Base-by-base conservation (phyloP, 1,140 invertebrate species). In the Theocolax elegans region DNA sequence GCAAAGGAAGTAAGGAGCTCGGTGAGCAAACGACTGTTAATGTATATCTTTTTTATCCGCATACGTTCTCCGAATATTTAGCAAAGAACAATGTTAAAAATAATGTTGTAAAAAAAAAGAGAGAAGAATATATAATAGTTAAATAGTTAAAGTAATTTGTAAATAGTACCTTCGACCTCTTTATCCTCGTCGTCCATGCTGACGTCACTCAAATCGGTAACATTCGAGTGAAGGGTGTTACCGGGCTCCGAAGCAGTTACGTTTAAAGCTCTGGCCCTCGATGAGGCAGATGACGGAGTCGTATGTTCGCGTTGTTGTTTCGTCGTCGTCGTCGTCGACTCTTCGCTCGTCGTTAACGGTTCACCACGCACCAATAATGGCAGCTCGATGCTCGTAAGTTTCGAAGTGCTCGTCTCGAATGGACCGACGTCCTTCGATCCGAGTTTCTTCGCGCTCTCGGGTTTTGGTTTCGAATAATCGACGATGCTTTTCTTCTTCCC, bases 161-260 rank as follows among this genome's bases (percentile, higher is more conserved):
- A 44, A 44, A 49, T 12, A 15, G 6, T 59, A 82, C 85, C 84
- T 80, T 85, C 77, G 17, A 85, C 77, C 76, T 88, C 65, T 87
- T n/a, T 86, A 40, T 89, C 88, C 9, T 91, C 89, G 48, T 90
- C 89, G 64, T 90, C 88, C 88, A 92, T 91, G 69, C 87, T 90
- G 23, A 91, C 89, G 79, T 92, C 89, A 74, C 90, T 91, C 13
- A 92, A 82, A 79, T 91, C 89, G 65, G 87, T 86, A 56, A 82
- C 71, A 75, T 86, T 86, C 29, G 80, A 77, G 51, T 84, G 79
- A 60, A 86, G 68, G 0, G 77, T 81, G 72, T 86, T 86, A 29
- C 77, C 79, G 6, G 81, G 80, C 60, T 86, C 84, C 3, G 79
- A 70, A 0, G 79, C 76, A 3, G 83, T 77, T 44, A 87, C 76